These are phyloP conservation scores for Apamea epomidion DNA, from an alignment of 2,888 invertebrate genomes.

Conservation along the genomic window DNA sequence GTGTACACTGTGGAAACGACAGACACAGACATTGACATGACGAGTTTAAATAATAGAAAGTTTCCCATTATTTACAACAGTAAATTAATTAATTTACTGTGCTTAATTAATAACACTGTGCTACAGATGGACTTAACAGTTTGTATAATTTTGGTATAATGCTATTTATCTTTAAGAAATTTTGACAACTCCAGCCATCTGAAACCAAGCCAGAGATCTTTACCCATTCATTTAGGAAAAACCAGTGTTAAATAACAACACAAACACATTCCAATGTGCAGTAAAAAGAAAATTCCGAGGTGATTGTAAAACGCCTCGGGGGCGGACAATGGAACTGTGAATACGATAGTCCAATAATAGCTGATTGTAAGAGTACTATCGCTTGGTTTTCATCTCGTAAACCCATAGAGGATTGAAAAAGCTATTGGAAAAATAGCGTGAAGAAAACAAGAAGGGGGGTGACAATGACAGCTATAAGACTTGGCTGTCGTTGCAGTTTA, in stretches of 20 bases:
- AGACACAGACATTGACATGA: constrained; percentile 37
- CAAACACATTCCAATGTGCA: constrained; percentile 38
- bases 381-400: constrained; percentile 57
- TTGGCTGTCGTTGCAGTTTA: constrained; percentile 45
- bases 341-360: constrained; percentile 65
- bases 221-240: constrained; percentile 9
- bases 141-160: not conserved
- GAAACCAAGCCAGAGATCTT: not conserved
- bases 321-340: constrained; percentile 54
- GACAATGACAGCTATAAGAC: constrained; percentile 36
- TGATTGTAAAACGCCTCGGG: constrained; percentile 43
- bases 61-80: constrained; percentile 26
- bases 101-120: not conserved
- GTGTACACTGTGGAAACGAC: constrained; percentile 36
- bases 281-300: constrained; percentile 50
- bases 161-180: constrained; percentile 7
- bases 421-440: constrained; percentile 30
- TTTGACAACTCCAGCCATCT: not conserved
- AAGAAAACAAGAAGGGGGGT: constrained; percentile 38
- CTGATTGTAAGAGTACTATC: constrained; percentile 52
- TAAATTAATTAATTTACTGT: constrained; percentile 18
- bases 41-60: constrained; percentile 39
- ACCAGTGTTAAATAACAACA: constrained; percentile 25
- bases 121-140: not conserved
- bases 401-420: constrained; percentile 58